Evolutionary conservation across 2,113 vertebrate species (phyloP).

Genomic region (Amblyornis subalaris): DNA sequence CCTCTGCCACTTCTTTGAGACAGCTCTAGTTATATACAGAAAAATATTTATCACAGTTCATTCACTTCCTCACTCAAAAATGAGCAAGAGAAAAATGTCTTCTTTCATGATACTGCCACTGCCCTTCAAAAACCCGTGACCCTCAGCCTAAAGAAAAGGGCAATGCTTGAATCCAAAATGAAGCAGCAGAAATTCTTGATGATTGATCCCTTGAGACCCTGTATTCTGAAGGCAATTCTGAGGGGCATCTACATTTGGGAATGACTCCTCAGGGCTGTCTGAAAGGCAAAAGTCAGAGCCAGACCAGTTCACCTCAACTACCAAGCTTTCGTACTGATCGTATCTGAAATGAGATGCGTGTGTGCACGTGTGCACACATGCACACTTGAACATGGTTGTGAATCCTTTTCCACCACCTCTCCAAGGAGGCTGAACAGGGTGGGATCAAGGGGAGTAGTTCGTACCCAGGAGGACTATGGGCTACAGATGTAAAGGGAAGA

Average conservation of each 20-base stretch:
- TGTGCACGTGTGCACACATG: accelerated
- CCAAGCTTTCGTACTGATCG: accelerated
- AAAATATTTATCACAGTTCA: slow-evolving; percentile 58
- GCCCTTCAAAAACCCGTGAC: slow-evolving; percentile 32
- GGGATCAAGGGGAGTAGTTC: background rate
- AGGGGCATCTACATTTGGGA: background rate
- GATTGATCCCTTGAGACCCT: background rate
- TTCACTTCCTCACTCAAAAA: slow-evolving; percentile 53
- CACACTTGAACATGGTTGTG: background rate
- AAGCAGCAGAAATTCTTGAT: slow-evolving; percentile 20
- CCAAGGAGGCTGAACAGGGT: background rate
- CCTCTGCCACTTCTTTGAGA: slow-evolving; percentile 44
- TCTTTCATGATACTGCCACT: slow-evolving; percentile 17
- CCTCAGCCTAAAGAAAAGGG: slow-evolving; percentile 31
- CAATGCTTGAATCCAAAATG: slow-evolving; percentile 5
- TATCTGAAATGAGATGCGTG: background rate
- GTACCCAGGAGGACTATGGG: background rate
- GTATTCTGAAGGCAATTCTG: background rate
- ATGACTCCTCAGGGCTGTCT: background rate
- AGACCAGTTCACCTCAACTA: background rate
- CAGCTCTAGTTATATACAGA: slow-evolving; percentile 27
- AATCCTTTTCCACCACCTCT: background rate
- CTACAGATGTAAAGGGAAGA: background rate
- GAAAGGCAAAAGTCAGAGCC: slow-evolving; percentile 1
- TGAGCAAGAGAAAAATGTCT: slow-evolving; percentile 25